Conservation (phyloP, 2,113 vertebrate species). For the Oostethus manadensis region DNA sequence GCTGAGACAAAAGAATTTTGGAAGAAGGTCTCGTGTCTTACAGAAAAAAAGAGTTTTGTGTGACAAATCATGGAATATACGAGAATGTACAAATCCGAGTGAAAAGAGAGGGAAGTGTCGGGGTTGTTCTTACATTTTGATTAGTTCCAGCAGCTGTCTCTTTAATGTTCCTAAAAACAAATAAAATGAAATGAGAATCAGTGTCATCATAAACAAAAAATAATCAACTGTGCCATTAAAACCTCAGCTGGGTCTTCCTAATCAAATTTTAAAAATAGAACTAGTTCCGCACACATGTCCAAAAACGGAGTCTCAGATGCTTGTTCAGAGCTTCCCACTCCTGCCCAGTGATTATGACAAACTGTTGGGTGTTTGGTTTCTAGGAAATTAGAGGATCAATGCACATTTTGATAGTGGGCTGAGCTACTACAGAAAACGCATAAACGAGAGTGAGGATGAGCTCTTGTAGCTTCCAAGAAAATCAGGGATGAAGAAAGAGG, state of each 20-base stretch:
- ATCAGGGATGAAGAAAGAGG: slow-evolving; percentile 37
- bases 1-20: slow-evolving; percentile 52
- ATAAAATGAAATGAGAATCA: slow-evolving; percentile 47
- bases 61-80: slow-evolving; percentile 21
- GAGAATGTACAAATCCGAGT: slow-evolving; percentile 28
- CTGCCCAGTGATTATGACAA: slow-evolving; percentile 65
- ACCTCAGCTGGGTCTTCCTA: slow-evolving; percentile 20
- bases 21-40: slow-evolving; percentile 36
- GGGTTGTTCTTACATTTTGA: slow-evolving; percentile 38
- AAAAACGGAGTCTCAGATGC: slow-evolving; percentile 5
- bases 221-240: slow-evolving; percentile 40
- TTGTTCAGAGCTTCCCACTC: slow-evolving; percentile 43
- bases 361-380: slow-evolving; percentile 66
- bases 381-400: slow-evolving; percentile 62
- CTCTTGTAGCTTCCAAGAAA: slow-evolving; percentile 42
- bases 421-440: slow-evolving; percentile 37
- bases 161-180: slow-evolving; percentile 47
- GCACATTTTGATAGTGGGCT: slow-evolving; percentile 45
- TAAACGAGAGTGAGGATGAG: slow-evolving; percentile 34
- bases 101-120: slow-evolving; percentile 38
- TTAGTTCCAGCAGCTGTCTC: slow-evolving; percentile 44
- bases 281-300: slow-evolving; percentile 16
- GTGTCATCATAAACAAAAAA: slow-evolving; percentile 45
- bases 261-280: slow-evolving; percentile 44
- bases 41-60: slow-evolving; percentile 19